Conservation (phyloP, 2,888 invertebrate species). For the Notocelia uddmanniana region DNA sequence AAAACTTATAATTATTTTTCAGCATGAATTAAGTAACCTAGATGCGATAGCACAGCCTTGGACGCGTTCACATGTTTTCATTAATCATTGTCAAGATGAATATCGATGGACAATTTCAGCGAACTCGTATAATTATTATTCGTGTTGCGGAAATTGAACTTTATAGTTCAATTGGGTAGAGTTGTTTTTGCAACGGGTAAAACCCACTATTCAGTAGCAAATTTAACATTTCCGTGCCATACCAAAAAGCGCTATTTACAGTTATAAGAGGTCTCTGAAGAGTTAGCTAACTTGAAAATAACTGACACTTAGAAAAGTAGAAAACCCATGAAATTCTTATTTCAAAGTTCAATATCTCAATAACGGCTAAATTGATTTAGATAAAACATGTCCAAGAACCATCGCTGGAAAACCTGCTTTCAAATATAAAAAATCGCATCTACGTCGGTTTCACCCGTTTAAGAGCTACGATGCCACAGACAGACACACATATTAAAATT, state of each 20-base stretch:
- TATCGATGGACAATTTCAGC: conserved; percentile 7
- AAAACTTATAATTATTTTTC: not conserved
- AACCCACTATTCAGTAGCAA: not conserved
- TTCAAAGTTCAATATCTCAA: no score
- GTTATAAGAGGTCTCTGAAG: not conserved
- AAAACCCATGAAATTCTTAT: no score
- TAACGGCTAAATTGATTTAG: no score
- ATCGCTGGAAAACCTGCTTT: no score
- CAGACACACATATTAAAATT: no score
- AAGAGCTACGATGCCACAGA: no score
- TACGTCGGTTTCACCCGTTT: no score
- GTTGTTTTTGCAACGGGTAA: not conserved
- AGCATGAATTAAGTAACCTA: conserved; percentile 3
- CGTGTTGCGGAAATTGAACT: not conserved
- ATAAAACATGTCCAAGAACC: no score
- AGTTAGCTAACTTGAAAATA: no score
- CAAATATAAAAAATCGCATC: no score
- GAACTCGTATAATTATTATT: not conserved
- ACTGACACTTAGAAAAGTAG: no score
- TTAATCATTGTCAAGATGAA: conserved; percentile 35
- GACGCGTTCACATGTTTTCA: conserved; percentile 29
- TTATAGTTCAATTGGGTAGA: not conserved
- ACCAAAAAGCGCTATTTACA: not conserved
- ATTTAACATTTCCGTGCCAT: not conserved
- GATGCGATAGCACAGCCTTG: conserved; percentile 30